Percentiles rank a stretch among this genome's conserved stretches.
These are phyloP conservation scores for Paracanthobrama guichenoti DNA, from an alignment of 2,113 vertebrate genomes.

Conservation along the genomic window DNA sequence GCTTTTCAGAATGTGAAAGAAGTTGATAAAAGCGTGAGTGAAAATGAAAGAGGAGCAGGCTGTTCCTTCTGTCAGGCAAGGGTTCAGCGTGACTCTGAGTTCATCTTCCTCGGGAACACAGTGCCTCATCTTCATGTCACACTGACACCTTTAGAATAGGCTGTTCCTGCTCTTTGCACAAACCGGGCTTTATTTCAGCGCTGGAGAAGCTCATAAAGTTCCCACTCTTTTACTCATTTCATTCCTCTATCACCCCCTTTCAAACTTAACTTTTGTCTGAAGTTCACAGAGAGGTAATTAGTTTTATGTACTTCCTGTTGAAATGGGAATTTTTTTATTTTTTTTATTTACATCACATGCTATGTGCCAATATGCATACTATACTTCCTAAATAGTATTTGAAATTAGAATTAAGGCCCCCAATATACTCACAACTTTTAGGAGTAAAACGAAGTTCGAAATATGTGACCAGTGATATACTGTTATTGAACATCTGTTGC, in stretches of 20 bases:
- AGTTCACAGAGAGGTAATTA: not conserved
- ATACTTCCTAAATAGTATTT: too few relatives aligned
- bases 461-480: too few relatives aligned
- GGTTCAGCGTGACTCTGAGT: constrained; percentile 42
- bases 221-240: constrained; percentile 13
- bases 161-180: constrained; percentile 34
- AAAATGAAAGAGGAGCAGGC: constrained; percentile 33
- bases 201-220: constrained; percentile 6
- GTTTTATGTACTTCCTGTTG: not conserved
- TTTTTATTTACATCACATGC: too few relatives aligned
- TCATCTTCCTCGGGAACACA: constrained; percentile 44
- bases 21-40: constrained; percentile 6
- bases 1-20: constrained; percentile 11
- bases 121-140: constrained; percentile 45
- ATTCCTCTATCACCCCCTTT: not conserved
- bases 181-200: not conserved
- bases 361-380: too few relatives aligned
- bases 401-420: too few relatives aligned
- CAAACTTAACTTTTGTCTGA: constrained; percentile 16
- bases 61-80: constrained; percentile 46
- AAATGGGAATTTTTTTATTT: too few relatives aligned
- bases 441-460: too few relatives aligned
- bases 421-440: too few relatives aligned
- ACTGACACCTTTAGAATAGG: constrained; percentile 29
- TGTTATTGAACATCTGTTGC: too few relatives aligned